Base-by-base conservation (phyloP, 2,888 invertebrate species). In the Phyllotreta striolata region DNA sequence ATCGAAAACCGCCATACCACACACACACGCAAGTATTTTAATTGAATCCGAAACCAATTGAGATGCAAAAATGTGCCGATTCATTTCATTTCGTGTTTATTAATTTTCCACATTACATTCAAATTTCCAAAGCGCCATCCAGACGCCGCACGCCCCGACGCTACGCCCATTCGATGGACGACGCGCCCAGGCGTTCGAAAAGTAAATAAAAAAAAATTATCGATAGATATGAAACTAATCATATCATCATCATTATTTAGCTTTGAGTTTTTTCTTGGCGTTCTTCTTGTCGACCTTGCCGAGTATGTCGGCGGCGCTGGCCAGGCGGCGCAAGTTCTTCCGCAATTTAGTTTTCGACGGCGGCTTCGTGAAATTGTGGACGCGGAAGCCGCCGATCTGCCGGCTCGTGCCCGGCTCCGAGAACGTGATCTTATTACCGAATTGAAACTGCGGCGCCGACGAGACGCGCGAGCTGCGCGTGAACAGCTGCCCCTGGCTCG, bases 201-300 rank as follows among this genome's bases (percentile, higher is more conserved):
- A 24, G 24, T 24, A 24, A 24, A 24, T 3, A 24, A 24, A 24
- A 24, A 24, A 24, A 24, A 24, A 24, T 24, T 3, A 24, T 24
- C 4, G 24, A 24, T 24, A 24, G 24, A 24, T 24, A n/a, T 10
- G 37, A 34, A 51, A 13, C 2, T 24, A 8, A 24, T 8, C 3
- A 38, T 58, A 35, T n/a, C n/a, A n/a, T n/a, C n/a, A n/a, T n/a
- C n/a, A n/a, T 49, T 73, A 75, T 68, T 77, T 77, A 24, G 73
- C 68, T 56, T 76, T 75, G 38, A 76, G 62, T 68, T 79, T 80
- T 68, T 79, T 80, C 72, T 79, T 80, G 35, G 37, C 10, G 67
- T 80, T 81, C 62, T 75, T 73, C 66, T 79, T 79, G 9, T 80
- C 80, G 6, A 74, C 71, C 64, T 80, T 81, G 7, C 69, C 72